Percentiles rank a stretch among this genome's conserved stretches.
Evolutionary conservation across 2,888 invertebrate species (phyloP).

Genomic region (Arrhopalites spinosus): DNA sequence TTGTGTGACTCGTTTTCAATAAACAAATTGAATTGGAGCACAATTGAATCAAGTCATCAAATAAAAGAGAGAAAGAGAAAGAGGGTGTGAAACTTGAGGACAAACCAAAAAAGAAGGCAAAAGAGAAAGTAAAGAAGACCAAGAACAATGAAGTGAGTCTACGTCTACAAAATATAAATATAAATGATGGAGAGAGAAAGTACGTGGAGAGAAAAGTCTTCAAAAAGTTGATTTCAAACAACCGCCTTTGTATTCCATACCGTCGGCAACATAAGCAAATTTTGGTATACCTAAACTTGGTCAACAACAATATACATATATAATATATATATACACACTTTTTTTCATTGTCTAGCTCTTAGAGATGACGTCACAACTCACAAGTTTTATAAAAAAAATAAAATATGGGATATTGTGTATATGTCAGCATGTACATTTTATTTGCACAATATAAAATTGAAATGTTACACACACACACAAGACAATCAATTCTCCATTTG

Average conservation of each 20-base stretch:
- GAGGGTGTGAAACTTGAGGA: neutral
- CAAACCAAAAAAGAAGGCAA: neutral
- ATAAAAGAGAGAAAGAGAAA: constrained; percentile 4
- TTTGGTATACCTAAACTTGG: neutral
- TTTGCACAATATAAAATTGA: too few relatives aligned
- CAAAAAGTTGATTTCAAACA: neutral
- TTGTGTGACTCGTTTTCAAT: constrained; percentile 22
- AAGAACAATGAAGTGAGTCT: neutral
- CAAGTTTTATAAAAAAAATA: too few relatives aligned
- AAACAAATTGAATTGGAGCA: constrained; percentile 36
- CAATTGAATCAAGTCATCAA: constrained; percentile 39
- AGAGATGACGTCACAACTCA: too few relatives aligned
- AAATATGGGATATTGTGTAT: too few relatives aligned
- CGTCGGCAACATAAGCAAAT: neutral
- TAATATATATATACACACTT: too few relatives aligned
- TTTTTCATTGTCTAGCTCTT: too few relatives aligned
- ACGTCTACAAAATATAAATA: too few relatives aligned
- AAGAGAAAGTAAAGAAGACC: neutral
- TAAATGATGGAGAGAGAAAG: too few relatives aligned
- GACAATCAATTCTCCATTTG: too few relatives aligned
- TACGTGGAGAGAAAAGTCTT: too few relatives aligned
- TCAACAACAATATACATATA: neutral
- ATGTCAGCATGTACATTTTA: too few relatives aligned
- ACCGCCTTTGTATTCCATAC: constrained; percentile 2
- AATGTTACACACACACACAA: too few relatives aligned